Evolutionary conservation across 2,113 vertebrate genomes (phyloP), one percentile per base, ranked within the genome.

Genomic region (Rhinichthys klamathensis): DNA sequence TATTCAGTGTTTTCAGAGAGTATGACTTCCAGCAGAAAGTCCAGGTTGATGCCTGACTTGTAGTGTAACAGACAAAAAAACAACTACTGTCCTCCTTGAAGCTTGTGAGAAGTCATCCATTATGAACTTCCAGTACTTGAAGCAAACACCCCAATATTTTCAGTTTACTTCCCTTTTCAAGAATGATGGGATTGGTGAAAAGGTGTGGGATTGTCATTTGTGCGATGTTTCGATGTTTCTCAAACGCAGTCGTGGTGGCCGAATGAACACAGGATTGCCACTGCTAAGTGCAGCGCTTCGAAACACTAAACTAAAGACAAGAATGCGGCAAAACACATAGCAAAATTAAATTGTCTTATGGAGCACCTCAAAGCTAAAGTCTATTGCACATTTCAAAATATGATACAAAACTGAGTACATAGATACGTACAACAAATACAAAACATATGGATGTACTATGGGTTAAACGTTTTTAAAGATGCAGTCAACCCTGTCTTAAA

Each of bases 331-430:
- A 72, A 54, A 69, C 46, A 80, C 69, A 67, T n/a, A 77, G 79
- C 87, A 84, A 75, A 84, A 86, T 51, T 27, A 84, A 78, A 67
- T 76, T 79, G 86, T 83, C 86, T 70, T 87, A 65, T 61, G 93
- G 95, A 96, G 95, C 94, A 94, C 92, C 93, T 95, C 96, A 94
- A 96, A 95, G 91, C 96, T 97, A 97, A 60, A 95, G 96, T 96
- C 97, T 98, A 99, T 99, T 99, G 98, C 98, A 99, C 98, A 94
- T 96, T 96, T 96, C 95, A 96, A 93, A 92, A 95, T 92, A 95
- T 95, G 93, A 96, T 94, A 96, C 93, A 94, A 95, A 79, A 91
- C 87, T 92, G 90, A 85, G 85, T 92, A 93, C 91, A 92, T 92
- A 93, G 92, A 92, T 90, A 94, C 92, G 93, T 91, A 89, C 87